phyloP scores from a whole-genome alignment of 1,140 invertebrate genomes.

The Cotesia vestalis region DNA sequence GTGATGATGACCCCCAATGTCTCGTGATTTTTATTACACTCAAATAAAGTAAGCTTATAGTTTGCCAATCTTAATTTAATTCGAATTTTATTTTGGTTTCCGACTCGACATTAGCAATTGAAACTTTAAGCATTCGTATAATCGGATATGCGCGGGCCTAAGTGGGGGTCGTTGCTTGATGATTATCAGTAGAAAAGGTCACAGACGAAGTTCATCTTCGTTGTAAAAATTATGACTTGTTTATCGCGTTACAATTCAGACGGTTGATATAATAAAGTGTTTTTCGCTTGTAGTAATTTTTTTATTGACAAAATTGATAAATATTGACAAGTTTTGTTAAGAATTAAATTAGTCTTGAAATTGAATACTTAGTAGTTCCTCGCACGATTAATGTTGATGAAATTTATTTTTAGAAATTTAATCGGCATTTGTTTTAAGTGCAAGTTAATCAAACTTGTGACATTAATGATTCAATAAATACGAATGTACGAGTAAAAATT shows the following conservation, averaged over 20 bases:
- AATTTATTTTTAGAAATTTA: too few species aligned
- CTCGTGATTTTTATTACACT: not conserved
- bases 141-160: conserved; percentile 32
- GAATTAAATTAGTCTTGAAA: too few species aligned
- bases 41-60: conserved; percentile 1
- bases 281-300: too few species aligned
- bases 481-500: not conserved
- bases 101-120: conserved; percentile 12
- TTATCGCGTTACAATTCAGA: too few species aligned
- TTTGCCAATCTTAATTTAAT: not conserved
- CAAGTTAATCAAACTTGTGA: too few species aligned
- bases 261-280: too few species aligned
- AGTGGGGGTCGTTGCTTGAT: conserved; percentile 13
- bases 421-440: too few species aligned
- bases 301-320: too few species aligned
- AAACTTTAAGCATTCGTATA: conserved; percentile 13
- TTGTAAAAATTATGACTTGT: not conserved
- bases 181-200: conserved; percentile 35
- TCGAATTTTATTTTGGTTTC: too few species aligned
- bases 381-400: too few species aligned
- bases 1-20: not conserved
- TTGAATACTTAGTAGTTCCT: too few species aligned
- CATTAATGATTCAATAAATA: not conserved
- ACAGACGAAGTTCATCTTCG: conserved; percentile 29
- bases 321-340: too few species aligned